These are phyloP conservation scores for Hydrochoerus hydrochaeris DNA, from an alignment of 2,113 vertebrate genomes.

Conservation along the genomic window DNA sequence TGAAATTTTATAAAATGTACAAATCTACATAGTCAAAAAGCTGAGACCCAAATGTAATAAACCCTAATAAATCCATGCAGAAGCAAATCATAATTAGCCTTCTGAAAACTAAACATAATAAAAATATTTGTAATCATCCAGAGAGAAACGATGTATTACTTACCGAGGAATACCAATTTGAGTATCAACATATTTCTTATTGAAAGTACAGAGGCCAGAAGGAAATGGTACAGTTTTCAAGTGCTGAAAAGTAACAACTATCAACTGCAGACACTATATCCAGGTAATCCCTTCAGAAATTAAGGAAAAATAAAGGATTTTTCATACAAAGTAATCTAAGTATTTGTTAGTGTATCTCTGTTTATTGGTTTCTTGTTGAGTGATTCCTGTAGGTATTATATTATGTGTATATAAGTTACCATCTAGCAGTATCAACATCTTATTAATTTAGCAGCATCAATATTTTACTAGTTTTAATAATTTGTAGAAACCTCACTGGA, in stretches of 20 bases:
- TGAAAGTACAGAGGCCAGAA: slow-evolving; percentile 29
- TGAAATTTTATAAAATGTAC: slow-evolving; percentile 33
- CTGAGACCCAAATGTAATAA: slow-evolving; percentile 36
- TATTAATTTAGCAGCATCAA: not conserved
- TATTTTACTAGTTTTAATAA: not conserved
- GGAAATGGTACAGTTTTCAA: slow-evolving; percentile 43
- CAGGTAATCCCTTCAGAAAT: slow-evolving; percentile 34
- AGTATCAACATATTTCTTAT: slow-evolving; percentile 34
- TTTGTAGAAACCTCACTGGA: not conserved
- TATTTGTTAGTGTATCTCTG: not conserved
- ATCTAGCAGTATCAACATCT: not conserved
- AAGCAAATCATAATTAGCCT: slow-evolving; percentile 36
- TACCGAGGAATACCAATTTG: not conserved
- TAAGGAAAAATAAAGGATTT: slow-evolving; percentile 30
- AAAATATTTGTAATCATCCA: slow-evolving; percentile 26
- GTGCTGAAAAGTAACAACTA: slow-evolving; percentile 18
- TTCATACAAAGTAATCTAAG: not conserved
- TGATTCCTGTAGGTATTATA: not conserved
- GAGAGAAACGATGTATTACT: not conserved
- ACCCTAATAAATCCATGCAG: slow-evolving; percentile 17
- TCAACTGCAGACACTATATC: not conserved
- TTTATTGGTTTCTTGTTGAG: not conserved
- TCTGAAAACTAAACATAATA: slow-evolving; percentile 31
- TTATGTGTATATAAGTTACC: not conserved
- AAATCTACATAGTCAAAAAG: slow-evolving; percentile 4